Evolutionary conservation across 1,140 invertebrate genomes (phyloP), one percentile per base, ranked within the genome.

Genomic region (Drosophila tristis): DNA sequence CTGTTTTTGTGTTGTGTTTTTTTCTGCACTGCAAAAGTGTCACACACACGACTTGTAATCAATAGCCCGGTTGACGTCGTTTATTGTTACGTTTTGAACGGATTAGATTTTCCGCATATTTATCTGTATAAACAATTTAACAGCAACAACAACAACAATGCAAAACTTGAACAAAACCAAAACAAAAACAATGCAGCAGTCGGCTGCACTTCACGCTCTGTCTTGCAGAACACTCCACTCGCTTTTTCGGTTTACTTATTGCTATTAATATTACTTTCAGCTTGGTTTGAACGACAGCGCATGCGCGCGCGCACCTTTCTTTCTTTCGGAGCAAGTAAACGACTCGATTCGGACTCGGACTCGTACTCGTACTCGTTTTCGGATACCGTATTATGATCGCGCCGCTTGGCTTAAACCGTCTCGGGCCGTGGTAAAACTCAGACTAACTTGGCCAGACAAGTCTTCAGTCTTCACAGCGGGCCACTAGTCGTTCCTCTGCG

Each of bases 211-310:
- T 87, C 84, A 87, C 84, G 84, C 84, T 87, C 39, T 80, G 84
- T 84, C 84, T 87, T 89, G 84, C 84, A 87, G 84, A 87, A 87
- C 84, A 87, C 79, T 73, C 48, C 59, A 65, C 65, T 78, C 60
- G 58, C 62, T 78, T 80, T 76, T 50, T 57, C 35, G 35, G 44
- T 60, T 76, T 72, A 31, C 43, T 39, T 39, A 39, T 13, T 39
- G 5, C 35, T 39, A 39, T 39, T 39, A 39, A 39, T 39, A 39
- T 39, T 39, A 39, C 35, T 54, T 67, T 73, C 60, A 55, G 49
- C 15, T 50, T 51, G 74, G 57, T 51, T 74, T 74, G 20, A 48
- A 63, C 53, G 53, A 71, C 66, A 74, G 66, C 76, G 59, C 48
- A 77, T 45, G 54, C 80, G 66, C 75, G 65, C 64, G 74, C 82